Evolutionary conservation across 2,888 invertebrate genomes (phyloP).

Genomic region (Cylindroiulus punctatus): DNA sequence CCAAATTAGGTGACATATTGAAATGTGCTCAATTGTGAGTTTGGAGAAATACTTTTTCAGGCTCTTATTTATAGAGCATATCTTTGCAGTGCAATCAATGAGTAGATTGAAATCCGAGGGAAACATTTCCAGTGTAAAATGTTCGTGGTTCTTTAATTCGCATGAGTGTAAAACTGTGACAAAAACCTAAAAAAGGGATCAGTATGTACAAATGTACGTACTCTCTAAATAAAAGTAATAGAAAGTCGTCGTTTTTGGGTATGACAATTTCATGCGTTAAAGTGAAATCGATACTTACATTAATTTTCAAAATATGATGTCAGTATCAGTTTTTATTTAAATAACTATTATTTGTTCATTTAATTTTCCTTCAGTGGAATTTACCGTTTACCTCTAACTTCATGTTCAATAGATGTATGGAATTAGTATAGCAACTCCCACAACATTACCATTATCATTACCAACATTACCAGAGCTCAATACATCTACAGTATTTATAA

Average conservation of each 20-base stretch:
- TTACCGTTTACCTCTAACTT: too few relatives aligned
- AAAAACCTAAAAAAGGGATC: not conserved
- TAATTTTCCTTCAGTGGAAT: not conserved
- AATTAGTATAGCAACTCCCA: too few relatives aligned
- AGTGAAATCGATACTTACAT: not conserved
- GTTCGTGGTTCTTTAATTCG: not conserved
- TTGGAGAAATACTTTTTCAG: constrained; percentile 36
- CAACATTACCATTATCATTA: too few relatives aligned
- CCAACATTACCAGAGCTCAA: too few relatives aligned
- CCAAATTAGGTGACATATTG: constrained; percentile 38
- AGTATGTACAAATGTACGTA: too few relatives aligned
- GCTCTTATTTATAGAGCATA: constrained; percentile 36
- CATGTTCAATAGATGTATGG: not conserved
- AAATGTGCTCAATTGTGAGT: not conserved
- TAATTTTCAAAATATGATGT: not conserved
- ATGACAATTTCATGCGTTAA: not conserved
- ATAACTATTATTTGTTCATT: not conserved
- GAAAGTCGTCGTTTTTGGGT: not conserved
- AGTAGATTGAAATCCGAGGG: not conserved
- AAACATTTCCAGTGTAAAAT: not conserved
- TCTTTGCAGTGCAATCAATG: constrained; percentile 23
- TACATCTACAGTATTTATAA: too few relatives aligned
- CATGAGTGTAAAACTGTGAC: not conserved
- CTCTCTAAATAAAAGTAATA: not conserved
- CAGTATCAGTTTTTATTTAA: not conserved